Percentiles rank a stretch among this genome's conserved stretches.
Conservation (phyloP, 1,140 invertebrate species). For the Trachymyrmex septentrionalis region DNA sequence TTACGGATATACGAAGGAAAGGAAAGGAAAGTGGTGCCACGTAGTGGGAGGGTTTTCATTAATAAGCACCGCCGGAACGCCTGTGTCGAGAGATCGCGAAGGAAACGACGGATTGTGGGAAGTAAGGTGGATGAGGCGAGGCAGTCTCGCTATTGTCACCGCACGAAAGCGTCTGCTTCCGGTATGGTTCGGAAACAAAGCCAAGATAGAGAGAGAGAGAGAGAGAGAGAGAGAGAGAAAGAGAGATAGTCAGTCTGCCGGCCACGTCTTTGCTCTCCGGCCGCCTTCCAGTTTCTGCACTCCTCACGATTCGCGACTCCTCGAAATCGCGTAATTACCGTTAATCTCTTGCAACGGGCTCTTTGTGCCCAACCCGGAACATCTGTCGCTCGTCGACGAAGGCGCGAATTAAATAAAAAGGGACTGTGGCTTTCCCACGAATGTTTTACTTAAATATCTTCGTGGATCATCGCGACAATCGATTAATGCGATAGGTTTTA, state of each 20-base stretch:
- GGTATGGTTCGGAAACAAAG: conserved; percentile 66
- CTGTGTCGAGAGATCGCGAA: conserved; percentile 29
- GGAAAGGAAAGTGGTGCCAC: neutral
- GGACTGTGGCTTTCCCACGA: conserved; percentile 41
- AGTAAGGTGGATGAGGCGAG: conserved; percentile 42
- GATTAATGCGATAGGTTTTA: neutral
- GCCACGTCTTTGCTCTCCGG: neutral
- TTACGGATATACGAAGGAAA: conserved; percentile 27
- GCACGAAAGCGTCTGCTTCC: conserved; percentile 71
- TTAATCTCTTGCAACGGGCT: conserved; percentile 49
- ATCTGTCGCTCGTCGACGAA: conserved; percentile 41
- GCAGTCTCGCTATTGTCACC: conserved; percentile 52
- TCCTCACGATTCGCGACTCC: conserved; percentile 19
- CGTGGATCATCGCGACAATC: neutral
- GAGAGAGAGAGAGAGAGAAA: neutral
- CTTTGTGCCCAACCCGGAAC: conserved; percentile 35
- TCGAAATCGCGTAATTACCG: conserved; percentile 52
- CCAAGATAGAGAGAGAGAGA: neutral
- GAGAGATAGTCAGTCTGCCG: conserved; percentile 6
- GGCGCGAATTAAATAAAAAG: conserved; percentile 44
- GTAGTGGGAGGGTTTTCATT: conserved; percentile 32
- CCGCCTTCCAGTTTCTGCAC: conserved; percentile 3
- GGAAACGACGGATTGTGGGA: conserved; percentile 64
- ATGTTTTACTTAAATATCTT: neutral
- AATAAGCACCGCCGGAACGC: conserved; percentile 49